These are phyloP conservation scores for Dexiosoma caninum DNA, from an alignment of 2,888 invertebrate genomes.

Conservation along the genomic window DNA sequence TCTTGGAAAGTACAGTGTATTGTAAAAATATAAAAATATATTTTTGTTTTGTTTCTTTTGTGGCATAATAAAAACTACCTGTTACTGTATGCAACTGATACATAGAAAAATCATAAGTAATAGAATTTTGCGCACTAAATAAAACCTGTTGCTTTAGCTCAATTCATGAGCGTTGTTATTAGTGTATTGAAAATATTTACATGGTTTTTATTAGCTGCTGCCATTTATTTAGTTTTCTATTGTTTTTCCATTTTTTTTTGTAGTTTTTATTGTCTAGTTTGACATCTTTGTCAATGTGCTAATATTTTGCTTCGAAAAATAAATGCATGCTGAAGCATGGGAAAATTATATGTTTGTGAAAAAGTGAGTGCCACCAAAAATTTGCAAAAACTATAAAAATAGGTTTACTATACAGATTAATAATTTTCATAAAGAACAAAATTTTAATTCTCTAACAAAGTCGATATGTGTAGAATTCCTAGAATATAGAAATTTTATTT, in stretches of 20 bases:
- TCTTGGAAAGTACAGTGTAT: neutral
- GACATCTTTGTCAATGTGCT: constrained; percentile 56
- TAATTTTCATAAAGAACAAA: too few species aligned
- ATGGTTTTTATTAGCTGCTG: constrained; percentile 37
- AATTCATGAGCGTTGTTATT: neutral
- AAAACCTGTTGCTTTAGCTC: constrained; percentile 42
- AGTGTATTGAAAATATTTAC: constrained; percentile 27
- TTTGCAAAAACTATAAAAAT: constrained; percentile 44
- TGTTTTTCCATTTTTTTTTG: too few species aligned
- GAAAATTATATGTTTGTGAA: constrained; percentile 20
- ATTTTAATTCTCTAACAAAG: too few species aligned
- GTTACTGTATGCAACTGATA: constrained; percentile 12
- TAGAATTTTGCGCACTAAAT: neutral
- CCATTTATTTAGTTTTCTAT: constrained; percentile 35
- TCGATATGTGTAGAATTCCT: too few species aligned
- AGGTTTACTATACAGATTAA: too few species aligned
- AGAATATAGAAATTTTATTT: too few species aligned
- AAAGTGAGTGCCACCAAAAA: constrained; percentile 26
- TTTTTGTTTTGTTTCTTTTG: neutral
- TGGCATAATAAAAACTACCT: constrained; percentile 26
- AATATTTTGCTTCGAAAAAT: constrained; percentile 39
- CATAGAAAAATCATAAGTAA: neutral
- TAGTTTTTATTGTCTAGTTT: constrained; percentile 41
- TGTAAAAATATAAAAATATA: neutral
- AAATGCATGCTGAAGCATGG: neutral